Evolutionary conservation across 2,888 invertebrate genomes (phyloP), one percentile per base, ranked within the genome.

Genomic region (Griposia aprilina): DNA sequence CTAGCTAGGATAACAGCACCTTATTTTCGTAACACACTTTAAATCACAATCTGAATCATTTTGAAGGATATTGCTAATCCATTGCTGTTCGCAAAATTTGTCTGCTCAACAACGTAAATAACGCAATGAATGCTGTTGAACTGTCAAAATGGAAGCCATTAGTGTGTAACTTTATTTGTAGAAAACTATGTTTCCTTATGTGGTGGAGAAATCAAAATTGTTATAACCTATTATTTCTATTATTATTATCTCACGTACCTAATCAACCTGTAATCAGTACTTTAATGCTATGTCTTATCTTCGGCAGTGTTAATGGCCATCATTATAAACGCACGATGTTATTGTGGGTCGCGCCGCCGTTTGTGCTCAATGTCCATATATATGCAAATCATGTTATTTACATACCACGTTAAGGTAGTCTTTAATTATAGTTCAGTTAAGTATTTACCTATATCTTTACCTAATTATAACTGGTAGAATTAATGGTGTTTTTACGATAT

Each of bases 341-440:
- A 52, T 67, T 82, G 62, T 71, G 62, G 82, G 82, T 68, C 79
- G 50, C 60, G 26, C 62, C 60, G 74, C 55, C 71, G 52, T 13
- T 15, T 78, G 79, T 59, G 68, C 78, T 48, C 72, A 63, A 82
- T 78, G 72, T 36, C 78, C 78, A 76, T 81, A 55, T 81, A 55
- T 60, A 83, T 78, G 82, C 71, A 74, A 79, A 82, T 79, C 63
- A 72, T 36, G 70, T 63, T 74, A 82, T 83, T 82, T 78, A 63
- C 82, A 78, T 74, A 59, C 73, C 45, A 68, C 36, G 48, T 60
- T 59, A 8, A 65, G 62, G 23, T 68, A 69, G 74, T 60, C 52
- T 76, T 66, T 77, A 45, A 81, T 76, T 76, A 81, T 63, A 36
- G 45, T 62, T 45, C 30, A 59, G 26, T 48, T 60, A 60, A 48